Base-by-base conservation (phyloP, 2,888 invertebrate genomes). In the Nymphalis urticae region DNA sequence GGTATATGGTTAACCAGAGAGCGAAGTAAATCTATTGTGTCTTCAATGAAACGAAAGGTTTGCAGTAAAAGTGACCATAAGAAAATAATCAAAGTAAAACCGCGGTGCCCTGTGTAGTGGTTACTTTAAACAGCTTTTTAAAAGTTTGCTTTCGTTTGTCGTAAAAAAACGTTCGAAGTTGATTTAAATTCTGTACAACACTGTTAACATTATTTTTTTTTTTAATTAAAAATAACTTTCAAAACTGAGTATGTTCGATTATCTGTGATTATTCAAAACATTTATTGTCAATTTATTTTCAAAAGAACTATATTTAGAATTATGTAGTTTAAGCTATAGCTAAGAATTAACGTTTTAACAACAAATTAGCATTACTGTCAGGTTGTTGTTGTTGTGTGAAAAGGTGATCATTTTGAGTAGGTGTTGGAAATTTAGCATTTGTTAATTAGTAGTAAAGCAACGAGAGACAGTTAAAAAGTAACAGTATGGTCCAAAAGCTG, bases 91-190 rank as follows among this genome's bases (percentile, higher is more conserved):
- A 66, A 61, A 54, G 51, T 56, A 47, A 64, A 36, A 72, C 66
- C 68, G 72, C 66, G 71, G 74, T 48, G 68, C 68, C 72, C 54
- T 72, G 71, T 73, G 75, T 75, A 32, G 71, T 64, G 72, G 69
- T 67, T 48, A 53, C 13, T 24, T 66, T 75, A 75, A 73, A 75
- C 75, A 71, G 64, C 71, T 72, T 72, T 75, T 75, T 73, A 75
- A 76, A 76, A 74, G 77, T 75, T 76, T 69, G 70, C 74, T 68
- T 73, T 72, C 50, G 32, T 68, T 42, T 70, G 73, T 70, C 72
- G 71, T 74, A 71, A 75, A 75, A 68, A 64, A 68, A 54, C 61
- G 60, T 62, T 62, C 54, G 53, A 69, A 74, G 71, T 56, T 74
- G 76, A 76, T 74, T 75, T 75, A 73, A 72, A 66, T 66, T 56